Evolutionary conservation across 2,113 vertebrate genomes (phyloP).

Genomic region (Panthera uncia): DNA sequence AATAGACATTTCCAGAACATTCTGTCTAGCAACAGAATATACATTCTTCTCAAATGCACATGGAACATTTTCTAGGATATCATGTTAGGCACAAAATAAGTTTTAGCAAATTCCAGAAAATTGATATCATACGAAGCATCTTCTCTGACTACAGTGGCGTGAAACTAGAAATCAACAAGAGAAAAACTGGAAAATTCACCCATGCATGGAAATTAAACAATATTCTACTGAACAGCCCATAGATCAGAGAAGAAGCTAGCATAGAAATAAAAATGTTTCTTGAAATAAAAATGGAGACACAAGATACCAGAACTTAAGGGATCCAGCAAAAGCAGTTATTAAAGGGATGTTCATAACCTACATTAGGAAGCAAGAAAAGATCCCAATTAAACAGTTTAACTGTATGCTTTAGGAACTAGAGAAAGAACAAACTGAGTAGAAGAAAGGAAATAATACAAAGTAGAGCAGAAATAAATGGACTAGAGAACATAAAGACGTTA

Average conservation of each 20-base stretch:
- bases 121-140: neutral
- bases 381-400: neutral
- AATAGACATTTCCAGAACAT: neutral
- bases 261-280: neutral
- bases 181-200: neutral
- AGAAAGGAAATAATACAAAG: neutral
- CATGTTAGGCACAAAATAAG: neutral
- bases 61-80: neutral
- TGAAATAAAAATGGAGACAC: neutral
- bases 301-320: neutral
- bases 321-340: neutral
- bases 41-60: neutral
- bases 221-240: neutral
- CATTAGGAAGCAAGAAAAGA: neutral
- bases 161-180: neutral
- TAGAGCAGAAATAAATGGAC: neutral
- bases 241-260: neutral
- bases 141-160: neutral
- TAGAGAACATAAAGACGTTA: neutral
- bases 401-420: neutral
- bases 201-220: neutral
- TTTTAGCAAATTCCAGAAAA: neutral
- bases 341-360: neutral
- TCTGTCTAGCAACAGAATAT: neutral
- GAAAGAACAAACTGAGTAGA: neutral